Base-by-base conservation (phyloP, 2,113 vertebrate genomes). In the Pipra filicauda region DNA sequence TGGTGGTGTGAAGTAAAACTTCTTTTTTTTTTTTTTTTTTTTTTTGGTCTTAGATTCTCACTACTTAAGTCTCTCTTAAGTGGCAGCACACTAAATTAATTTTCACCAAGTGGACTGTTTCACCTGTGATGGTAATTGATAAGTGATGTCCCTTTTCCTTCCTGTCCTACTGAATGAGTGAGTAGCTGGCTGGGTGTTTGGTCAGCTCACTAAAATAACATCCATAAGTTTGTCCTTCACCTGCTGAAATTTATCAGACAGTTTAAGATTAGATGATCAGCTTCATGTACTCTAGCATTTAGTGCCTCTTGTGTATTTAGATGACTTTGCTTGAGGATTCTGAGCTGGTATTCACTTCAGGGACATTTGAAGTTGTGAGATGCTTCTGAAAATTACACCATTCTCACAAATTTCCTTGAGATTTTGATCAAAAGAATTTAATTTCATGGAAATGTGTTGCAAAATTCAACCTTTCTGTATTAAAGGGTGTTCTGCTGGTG, bases 231-330 rank as follows among this genome's bases (percentile, higher is more conserved):
- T 77, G 4, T 16, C 12, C 19, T 5, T 46, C 17, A 27, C 8
- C 9, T 30, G 11, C 8, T 35, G 11, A 62, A 62, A 49, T 24
- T 6, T 2, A 54, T 30, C 37, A 44, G 4, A 33, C 8, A 62
- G 4, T 11, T 73, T 28, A 41, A 88, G 20, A 20, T 41, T 22
- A 54, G 17, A 41, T 18, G 31, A 20, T 28, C 13, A 46, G 4
- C 8, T 76, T 35, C 24, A 6, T 21, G 2, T 3, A 30, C 30
- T 48, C 49, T 9, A 48, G 5, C 8, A 28, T 17, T 58, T 71
- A 57, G 3, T 16, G 9, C 8, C 18, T 21, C 8, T 39, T 28
- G 3, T 5, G 2, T 24, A 13, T 33, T 31, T 58, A 0, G 0
- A 52, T 8, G 18, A 57, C 59, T 33, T 85, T 80, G 1, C 8